phyloP scores from a whole-genome alignment of 2,797 vertebrate species.

The Lacerta bilineata region DNA sequence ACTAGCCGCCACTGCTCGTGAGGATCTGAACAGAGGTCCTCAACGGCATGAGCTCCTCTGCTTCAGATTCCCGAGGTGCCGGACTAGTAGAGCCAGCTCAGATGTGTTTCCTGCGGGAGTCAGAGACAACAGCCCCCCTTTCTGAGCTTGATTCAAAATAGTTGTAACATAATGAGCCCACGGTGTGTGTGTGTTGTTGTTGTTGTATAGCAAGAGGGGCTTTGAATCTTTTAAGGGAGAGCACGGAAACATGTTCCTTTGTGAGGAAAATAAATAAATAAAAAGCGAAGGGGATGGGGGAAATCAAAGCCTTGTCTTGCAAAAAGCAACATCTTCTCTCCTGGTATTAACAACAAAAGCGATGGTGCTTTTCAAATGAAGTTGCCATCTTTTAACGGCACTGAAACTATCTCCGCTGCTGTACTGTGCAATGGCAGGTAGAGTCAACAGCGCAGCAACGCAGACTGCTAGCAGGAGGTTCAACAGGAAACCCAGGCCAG shows the following conservation, averaged over 20 bases:
- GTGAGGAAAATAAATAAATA: neutral
- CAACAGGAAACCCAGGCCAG: neutral
- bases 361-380: neutral
- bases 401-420: neutral
- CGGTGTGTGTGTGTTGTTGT: neutral
- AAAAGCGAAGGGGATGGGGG: neutral
- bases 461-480: neutral
- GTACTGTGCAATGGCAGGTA: neutral
- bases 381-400: neutral
- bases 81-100: neutral
- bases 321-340: constrained; percentile 20
- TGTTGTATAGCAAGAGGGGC: constrained; percentile 1
- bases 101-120: neutral
- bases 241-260: constrained; percentile 25
- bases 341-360: constrained; percentile 9
- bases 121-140: neutral
- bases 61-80: neutral
- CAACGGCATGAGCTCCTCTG: too few relatives aligned
- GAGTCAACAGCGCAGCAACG: neutral
- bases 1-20: too few relatives aligned
- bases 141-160: neutral
- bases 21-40: neutral
- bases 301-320: constrained; percentile 27
- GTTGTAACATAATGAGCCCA: neutral
- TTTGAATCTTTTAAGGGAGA: constrained; percentile 33